phyloP scores from a whole-genome alignment of 2,797 vertebrate species.

The Parauchenoglanis ngamensis region DNA sequence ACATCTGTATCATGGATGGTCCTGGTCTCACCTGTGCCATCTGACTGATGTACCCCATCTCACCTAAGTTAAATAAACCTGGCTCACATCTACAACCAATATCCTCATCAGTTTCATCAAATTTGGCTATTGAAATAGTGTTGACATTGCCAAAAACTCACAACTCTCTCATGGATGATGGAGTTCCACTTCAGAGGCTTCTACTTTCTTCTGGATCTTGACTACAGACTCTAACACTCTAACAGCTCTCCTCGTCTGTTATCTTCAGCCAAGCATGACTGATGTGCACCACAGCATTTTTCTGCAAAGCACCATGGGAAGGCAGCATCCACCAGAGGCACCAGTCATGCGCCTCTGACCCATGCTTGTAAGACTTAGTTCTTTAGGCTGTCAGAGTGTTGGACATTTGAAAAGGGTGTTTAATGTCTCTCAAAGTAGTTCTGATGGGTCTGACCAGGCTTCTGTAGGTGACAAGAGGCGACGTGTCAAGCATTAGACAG shows the following conservation, averaged over 20 bases:
- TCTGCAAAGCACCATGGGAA: constrained; percentile 69
- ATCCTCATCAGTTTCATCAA: constrained; percentile 7
- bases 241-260: constrained; percentile 45
- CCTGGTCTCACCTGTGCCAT: neutral
- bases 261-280: constrained; percentile 66
- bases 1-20: neutral
- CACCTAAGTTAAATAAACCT: neutral
- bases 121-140: constrained; percentile 1
- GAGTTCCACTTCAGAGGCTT: constrained; percentile 30
- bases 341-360: constrained; percentile 68
- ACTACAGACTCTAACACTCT: neutral
- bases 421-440: constrained; percentile 22
- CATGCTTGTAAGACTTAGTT: constrained; percentile 70
- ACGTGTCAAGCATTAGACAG: neutral
- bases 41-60: neutral
- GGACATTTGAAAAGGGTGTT: neutral
- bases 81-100: neutral
- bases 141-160: neutral
- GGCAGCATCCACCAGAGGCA: constrained; percentile 70
- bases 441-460: neutral
- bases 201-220: constrained; percentile 59
- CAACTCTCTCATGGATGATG: neutral
- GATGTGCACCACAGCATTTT: constrained; percentile 65
- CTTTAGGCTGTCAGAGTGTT: constrained; percentile 64
- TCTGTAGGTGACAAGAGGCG: neutral